These are phyloP conservation scores for Melanotaenia parkinsoni DNA, from an alignment of 2,797 vertebrate species.

Conservation along the genomic window DNA sequence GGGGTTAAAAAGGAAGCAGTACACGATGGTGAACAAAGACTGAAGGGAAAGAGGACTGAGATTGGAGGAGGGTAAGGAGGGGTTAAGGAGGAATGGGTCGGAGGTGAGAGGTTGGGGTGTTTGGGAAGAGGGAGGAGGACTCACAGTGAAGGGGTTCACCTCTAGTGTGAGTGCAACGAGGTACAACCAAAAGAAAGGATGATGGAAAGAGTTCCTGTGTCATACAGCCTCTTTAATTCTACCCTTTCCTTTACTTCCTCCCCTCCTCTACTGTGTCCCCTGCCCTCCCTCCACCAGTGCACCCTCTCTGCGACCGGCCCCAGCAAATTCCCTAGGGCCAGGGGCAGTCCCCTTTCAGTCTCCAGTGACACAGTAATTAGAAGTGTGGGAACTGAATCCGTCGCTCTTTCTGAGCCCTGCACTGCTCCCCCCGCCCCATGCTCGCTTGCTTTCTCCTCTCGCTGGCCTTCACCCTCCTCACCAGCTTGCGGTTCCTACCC, in stretches of 20 bases:
- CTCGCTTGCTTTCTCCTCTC: constrained; percentile 47
- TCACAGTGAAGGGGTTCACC: constrained; percentile 67
- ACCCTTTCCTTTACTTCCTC: constrained; percentile 49
- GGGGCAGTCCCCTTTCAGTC: constrained; percentile 88
- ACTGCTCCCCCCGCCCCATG: constrained; percentile 50
- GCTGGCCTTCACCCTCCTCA: constrained; percentile 37
- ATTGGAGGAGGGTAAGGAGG: constrained; percentile 57
- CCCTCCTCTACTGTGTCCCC: constrained; percentile 36
- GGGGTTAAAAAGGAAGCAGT: constrained; percentile 73
- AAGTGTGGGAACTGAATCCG: constrained; percentile 89
- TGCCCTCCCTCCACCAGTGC: constrained; percentile 50
- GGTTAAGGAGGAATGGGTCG: constrained; percentile 71
- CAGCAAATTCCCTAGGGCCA: constrained; percentile 80
- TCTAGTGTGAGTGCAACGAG: constrained; percentile 75
- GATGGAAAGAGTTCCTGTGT: constrained; percentile 80
- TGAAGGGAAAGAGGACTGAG: constrained; percentile 57
- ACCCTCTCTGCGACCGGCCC: constrained; percentile 73
- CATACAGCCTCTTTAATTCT: constrained; percentile 73
- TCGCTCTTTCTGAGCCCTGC: constrained; percentile 73
- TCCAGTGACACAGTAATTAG: constrained; percentile 88
- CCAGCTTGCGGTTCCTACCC: constrained; percentile 48
- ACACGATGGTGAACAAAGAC: constrained; percentile 76
- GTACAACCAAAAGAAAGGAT: constrained; percentile 70
- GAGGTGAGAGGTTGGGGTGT: constrained; percentile 72
- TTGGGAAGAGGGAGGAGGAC: constrained; percentile 44